phyloP scores from a whole-genome alignment of 2,888 invertebrate genomes.

The Drosophila mimica region DNA sequence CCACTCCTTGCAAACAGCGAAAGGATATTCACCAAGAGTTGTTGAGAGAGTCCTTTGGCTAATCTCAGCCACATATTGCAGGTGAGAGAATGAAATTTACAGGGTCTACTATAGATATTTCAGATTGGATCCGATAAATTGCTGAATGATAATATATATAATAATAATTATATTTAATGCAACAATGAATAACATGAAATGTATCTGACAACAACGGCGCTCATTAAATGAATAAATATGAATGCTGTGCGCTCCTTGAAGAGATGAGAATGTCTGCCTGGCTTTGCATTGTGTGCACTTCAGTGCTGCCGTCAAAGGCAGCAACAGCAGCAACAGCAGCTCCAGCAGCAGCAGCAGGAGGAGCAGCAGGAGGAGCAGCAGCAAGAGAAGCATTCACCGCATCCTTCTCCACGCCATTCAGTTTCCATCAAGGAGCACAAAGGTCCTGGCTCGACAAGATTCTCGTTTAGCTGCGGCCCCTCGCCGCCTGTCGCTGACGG shows the following conservation, averaged over 20 bases:
- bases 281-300: constrained; percentile 58
- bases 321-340: constrained; percentile 2
- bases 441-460: constrained; percentile 3
- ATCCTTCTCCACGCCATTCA: not conserved
- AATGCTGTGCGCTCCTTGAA: constrained; percentile 3
- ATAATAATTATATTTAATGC: not conserved
- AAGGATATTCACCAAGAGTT: not conserved
- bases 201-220: constrained; percentile 12
- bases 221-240: constrained; percentile 32
- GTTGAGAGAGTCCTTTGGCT: not conserved
- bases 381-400: not conserved
- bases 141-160: not conserved
- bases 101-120: not conserved
- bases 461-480: not conserved
- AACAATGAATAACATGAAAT: not conserved
- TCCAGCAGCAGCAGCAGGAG: not conserved
- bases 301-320: constrained; percentile 51
- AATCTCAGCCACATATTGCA: not conserved
- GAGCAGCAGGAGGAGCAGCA: constrained; percentile 15
- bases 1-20: not conserved
- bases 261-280: constrained; percentile 3
- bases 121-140: not conserved
- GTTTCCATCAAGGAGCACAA: constrained; percentile 1
- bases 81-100: not conserved
- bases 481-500: constrained; percentile 63